Evolutionary conservation across 1,140 invertebrate species (phyloP), one percentile per base, ranked within the genome.

Genomic region (Prorops nasuta): DNA sequence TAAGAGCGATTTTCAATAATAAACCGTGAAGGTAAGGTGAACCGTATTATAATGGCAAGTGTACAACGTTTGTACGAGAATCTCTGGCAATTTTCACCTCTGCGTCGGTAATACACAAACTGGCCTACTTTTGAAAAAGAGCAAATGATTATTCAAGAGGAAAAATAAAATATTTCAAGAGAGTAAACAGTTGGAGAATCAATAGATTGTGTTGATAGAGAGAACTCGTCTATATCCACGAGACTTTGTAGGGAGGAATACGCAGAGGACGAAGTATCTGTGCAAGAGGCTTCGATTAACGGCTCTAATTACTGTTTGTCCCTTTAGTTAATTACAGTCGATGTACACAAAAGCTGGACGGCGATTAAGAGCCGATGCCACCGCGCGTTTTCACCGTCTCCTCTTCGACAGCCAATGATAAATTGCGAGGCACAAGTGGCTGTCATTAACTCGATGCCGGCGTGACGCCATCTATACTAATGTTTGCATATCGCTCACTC

Each of bases 261-360:
- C 34, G n/a, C n/a, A 14, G 34, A 36, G 6, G 16, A n/a, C n/a
- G n/a, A n/a, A n/a, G 47, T 46, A 50, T 53, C n/a, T n/a, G n/a
- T n/a, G n/a, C n/a, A n/a, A n/a, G 49, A 48, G 51, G 41, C 51
- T 49, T 37, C 51, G 49, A 55, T 54, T 55, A 59, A 49, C 47
- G 50, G 50, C 49, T 54, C 57, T 64, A 67, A 71, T 69, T 69
- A 54, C 50, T 54, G 51, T 51, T 68, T 63, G 56, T 58, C 64
- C 49, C 47, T 21, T 42, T 43, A 49, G 44, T 45, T 63, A 58
- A 58, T 49, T 38, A 34, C 15, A 32, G 9, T 14, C 18, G 10
- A 31, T n/a, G n/a, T n/a, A n/a, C n/a, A n/a, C n/a, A n/a, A n/a
- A n/a, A n/a, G n/a, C n/a, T n/a, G n/a, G n/a, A n/a, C n/a, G n/a